Evolutionary conservation across 2,113 vertebrate species (phyloP).

Genomic region (Vimba vimba): DNA sequence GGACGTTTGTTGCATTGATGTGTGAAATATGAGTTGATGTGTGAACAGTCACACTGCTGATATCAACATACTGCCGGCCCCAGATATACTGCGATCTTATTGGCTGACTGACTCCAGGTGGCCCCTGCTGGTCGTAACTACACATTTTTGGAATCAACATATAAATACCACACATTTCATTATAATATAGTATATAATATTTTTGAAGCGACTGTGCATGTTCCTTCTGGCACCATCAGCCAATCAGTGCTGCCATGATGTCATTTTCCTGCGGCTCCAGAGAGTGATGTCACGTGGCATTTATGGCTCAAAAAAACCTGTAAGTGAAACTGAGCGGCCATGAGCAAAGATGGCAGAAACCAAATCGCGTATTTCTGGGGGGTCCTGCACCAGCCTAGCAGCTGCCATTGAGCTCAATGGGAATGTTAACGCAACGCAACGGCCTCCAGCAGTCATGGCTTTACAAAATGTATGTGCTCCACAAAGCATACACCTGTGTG

Average conservation of each 20-base stretch:
- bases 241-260: not conserved
- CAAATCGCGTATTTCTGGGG: not conserved
- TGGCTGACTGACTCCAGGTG: conserved; percentile 9
- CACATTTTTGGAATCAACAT: not conserved
- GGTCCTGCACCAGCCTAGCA: not conserved
- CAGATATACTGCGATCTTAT: not conserved
- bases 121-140: not conserved
- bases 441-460: conserved; percentile 2
- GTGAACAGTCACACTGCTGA: conserved; percentile 21
- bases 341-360: not conserved
- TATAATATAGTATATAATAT: not conserved
- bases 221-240: not conserved
- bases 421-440: conserved; percentile 13
- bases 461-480: conserved; percentile 41
- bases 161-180: not conserved
- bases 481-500: not conserved
- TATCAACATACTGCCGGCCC: not conserved
- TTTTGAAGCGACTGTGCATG: not conserved
- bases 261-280: not conserved
- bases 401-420: not conserved
- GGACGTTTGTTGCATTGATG: not conserved
- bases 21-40: not conserved
- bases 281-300: not conserved
- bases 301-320: not conserved
- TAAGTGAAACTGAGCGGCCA: not conserved